Conservation (phyloP, 2,113 vertebrate species). For the Myotis davidii region DNA sequence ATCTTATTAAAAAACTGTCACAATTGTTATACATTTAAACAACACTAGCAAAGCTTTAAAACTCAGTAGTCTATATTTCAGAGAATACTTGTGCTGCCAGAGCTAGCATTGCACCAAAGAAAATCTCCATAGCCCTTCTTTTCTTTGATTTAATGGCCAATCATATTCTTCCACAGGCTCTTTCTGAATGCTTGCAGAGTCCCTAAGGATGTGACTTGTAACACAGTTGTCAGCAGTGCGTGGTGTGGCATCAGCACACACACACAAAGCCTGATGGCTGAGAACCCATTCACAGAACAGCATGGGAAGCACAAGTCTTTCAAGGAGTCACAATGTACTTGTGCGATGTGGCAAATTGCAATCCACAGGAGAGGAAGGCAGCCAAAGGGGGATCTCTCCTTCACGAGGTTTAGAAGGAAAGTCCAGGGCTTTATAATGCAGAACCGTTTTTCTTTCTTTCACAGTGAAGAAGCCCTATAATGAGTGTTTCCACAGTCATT, state of each 20-base stretch:
- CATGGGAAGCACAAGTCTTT: neutral
- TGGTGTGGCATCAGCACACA: neutral
- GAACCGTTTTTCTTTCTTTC: neutral
- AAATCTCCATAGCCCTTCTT: neutral
- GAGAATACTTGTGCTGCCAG: neutral
- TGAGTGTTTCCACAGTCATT: constrained; percentile 40
- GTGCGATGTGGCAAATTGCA: constrained; percentile 60
- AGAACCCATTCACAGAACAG: constrained; percentile 74
- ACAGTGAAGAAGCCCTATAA: neutral
- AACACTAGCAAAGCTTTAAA: constrained; percentile 41
- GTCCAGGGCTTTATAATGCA: neutral
- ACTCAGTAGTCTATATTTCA: neutral
- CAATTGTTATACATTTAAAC: constrained; percentile 48
- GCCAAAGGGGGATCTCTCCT: constrained; percentile 24
- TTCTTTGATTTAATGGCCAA: neutral
- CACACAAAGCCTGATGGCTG: neutral
- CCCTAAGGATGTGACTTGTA: neutral
- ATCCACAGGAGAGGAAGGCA: constrained; percentile 38
- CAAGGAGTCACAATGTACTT: neutral
- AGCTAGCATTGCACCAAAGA: neutral
- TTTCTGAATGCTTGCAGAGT: neutral
- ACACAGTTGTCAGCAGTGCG: neutral
- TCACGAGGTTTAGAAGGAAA: neutral
- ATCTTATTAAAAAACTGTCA: neutral
- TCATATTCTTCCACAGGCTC: neutral